Percentiles rank a stretch among this genome's conserved stretches.
Evolutionary conservation across 2,888 invertebrate genomes (phyloP).

Genomic region (Ctenicera cuprea): DNA sequence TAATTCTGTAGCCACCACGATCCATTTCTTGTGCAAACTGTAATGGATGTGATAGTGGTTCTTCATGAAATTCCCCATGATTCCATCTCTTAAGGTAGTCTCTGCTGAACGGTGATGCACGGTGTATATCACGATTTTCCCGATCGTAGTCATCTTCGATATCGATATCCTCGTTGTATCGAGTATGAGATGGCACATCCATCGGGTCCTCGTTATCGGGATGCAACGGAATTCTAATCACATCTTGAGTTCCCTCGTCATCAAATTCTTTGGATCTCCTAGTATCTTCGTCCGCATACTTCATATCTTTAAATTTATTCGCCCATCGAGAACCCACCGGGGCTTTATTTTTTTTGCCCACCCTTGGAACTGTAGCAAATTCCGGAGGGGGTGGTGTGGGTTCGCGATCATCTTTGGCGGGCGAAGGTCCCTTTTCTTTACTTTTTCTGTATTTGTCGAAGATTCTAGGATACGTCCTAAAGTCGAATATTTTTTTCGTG

Average conservation of each 20-base stretch:
- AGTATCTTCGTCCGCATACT: conserved; percentile 64
- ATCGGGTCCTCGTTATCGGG: conserved; percentile 65
- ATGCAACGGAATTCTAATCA: conserved; percentile 68
- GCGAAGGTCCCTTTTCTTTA: conserved; percentile 69
- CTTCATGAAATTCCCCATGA: conserved; percentile 68
- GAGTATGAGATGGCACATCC: conserved; percentile 64
- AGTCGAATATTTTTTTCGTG: conserved; percentile 81
- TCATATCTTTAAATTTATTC: conserved; percentile 64
- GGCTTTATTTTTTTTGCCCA: conserved; percentile 74
- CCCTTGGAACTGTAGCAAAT: conserved; percentile 80
- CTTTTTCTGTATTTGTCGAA: conserved; percentile 72
- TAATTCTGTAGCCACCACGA: conserved; percentile 55
- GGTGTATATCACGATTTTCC: conserved; percentile 74
- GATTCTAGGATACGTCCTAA: conserved; percentile 86
- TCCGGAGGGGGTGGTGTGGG: conserved; percentile 79
- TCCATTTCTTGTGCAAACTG: conserved; percentile 22
- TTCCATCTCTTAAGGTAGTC: conserved; percentile 68
- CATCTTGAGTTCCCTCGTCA: conserved; percentile 60
- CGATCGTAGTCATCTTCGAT: conserved; percentile 75
- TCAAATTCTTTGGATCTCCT: conserved; percentile 63
- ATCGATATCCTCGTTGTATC: conserved; percentile 70
- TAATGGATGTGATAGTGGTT: not conserved
- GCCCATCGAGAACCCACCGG: conserved; percentile 74
- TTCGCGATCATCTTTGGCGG: conserved; percentile 70
- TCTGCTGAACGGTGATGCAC: conserved; percentile 64